phyloP scores from a whole-genome alignment of 2,113 vertebrate genomes.

The Eira barbara region DNA sequence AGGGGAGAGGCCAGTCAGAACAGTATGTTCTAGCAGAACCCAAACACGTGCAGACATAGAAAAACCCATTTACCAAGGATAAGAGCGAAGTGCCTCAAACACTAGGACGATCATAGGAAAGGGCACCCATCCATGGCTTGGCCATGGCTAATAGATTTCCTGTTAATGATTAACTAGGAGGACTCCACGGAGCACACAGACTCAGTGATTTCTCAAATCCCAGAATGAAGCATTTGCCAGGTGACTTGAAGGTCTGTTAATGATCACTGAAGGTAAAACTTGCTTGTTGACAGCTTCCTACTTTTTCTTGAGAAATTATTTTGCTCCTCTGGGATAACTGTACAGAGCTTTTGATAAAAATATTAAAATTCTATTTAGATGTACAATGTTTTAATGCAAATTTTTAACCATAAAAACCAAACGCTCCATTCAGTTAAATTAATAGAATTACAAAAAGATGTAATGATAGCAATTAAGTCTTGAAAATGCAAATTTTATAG shows the following conservation, averaged over 20 bases:
- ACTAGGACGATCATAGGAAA: background rate
- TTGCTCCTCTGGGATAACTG: constrained; percentile 79
- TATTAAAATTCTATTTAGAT: constrained; percentile 91
- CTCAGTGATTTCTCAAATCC: constrained; percentile 32
- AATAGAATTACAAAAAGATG: constrained; percentile 99
- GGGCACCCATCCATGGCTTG: background rate
- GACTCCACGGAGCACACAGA: background rate
- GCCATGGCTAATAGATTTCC: constrained; percentile 41
- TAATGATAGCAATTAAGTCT: constrained; percentile 99
- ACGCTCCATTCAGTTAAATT: constrained; percentile 99
- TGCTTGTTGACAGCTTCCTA: constrained; percentile 76
- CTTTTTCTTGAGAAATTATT: constrained; percentile 80
- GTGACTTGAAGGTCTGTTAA: constrained; percentile 70
- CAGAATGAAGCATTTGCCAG: constrained; percentile 48
- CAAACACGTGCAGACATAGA: background rate
- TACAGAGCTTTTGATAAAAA: constrained; percentile 81
- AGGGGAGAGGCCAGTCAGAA: background rate
- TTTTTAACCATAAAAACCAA: constrained; percentile 99
- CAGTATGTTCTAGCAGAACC: background rate
- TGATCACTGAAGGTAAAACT: constrained; percentile 78
- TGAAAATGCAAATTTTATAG: constrained; percentile 99
- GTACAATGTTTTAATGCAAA: constrained; percentile 99
- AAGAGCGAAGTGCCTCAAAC: background rate
- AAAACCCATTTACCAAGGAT: background rate
- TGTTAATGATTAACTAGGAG: constrained; percentile 42